A percentile compares a stretch with the other conserved stretches of the same genome.
Evolutionary conservation across 2,797 vertebrate genomes (phyloP).

Genomic region (Tenualosa ilisha): DNA sequence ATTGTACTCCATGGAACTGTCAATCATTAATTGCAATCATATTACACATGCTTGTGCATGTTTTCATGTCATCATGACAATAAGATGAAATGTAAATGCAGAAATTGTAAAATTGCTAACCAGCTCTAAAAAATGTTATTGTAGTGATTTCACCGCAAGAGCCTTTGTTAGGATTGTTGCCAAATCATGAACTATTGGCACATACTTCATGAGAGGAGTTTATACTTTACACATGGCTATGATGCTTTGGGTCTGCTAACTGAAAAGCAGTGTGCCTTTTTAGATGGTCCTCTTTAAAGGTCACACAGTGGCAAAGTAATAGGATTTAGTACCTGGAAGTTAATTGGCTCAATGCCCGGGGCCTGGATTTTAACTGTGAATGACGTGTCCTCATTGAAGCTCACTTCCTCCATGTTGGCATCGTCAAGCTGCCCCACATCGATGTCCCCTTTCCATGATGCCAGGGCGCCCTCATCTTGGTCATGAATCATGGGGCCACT

Average conservation of each 20-base stretch:
- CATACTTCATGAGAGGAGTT: neutral
- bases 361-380: slow-evolving; percentile 87
- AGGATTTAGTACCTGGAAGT: slow-evolving; percentile 81
- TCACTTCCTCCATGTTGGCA: slow-evolving; percentile 71
- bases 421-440: slow-evolving; percentile 68
- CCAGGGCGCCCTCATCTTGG: slow-evolving; percentile 30
- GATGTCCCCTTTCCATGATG: slow-evolving; percentile 65
- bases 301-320: neutral
- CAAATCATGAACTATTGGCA: neutral
- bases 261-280: neutral
- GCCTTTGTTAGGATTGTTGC: neutral
- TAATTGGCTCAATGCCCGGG: slow-evolving; percentile 83
- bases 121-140: neutral
- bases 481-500: slow-evolving; percentile 48
- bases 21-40: neutral
- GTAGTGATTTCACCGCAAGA: neutral
- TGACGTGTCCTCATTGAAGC: slow-evolving; percentile 82
- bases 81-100: no score
- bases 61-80: neutral
- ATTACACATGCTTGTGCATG: neutral
- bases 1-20: neutral
- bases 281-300: neutral
- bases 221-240: neutral
- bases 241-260: neutral
- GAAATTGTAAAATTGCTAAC: neutral